Evolutionary conservation across 2,113 vertebrate species (phyloP), one percentile per base, ranked within the genome.

Genomic region (Pomatorhinus ruficollis): DNA sequence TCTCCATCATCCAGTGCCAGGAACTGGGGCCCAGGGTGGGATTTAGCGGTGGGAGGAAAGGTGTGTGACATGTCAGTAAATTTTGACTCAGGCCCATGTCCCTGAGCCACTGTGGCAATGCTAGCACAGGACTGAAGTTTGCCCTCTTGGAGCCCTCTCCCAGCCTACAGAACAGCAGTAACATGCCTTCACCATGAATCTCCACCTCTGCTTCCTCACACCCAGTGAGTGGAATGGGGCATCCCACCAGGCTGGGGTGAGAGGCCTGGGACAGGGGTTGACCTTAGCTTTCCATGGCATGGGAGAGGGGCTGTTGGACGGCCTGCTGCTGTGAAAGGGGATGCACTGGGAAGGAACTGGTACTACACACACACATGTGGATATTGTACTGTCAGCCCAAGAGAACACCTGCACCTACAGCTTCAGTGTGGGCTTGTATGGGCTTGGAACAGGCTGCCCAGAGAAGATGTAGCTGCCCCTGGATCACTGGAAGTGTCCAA

Each of bases 151-250:
- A 91, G 23, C 90, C 93, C 18, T 96, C 89, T 5, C 94, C 91
- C 1, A 65, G 96, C 6, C 63, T 54, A 37, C 45, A 40, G 66
- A 97, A 96, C 83, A 88, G 76, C 31, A 94, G 94, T 82, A 30
- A 44, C 33, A 71, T 0, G 0, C 83, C 52, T 81, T 93, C 0
- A 5, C 81, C 0, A 40, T 86, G 42, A 59, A 87, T 21, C 68
- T 96, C 18, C 68, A 82, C 9, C 37, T 97, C 63, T 96, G 96
- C 81, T 39, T 95, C 59, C 71, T 78, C 80, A 86, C 61, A 40
- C 56, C 78, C 47, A 63, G 85, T 89, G 75, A 96, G 79, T 42
- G 45, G 39, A 21, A 31, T 7, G 4, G 44, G 23, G 31, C 10
- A 22, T 17, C 33, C 17, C 18, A 27, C 28, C 9, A 14, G 35